Evolutionary conservation across 2,113 vertebrate species (phyloP).

Genomic region (Naja naja): DNA sequence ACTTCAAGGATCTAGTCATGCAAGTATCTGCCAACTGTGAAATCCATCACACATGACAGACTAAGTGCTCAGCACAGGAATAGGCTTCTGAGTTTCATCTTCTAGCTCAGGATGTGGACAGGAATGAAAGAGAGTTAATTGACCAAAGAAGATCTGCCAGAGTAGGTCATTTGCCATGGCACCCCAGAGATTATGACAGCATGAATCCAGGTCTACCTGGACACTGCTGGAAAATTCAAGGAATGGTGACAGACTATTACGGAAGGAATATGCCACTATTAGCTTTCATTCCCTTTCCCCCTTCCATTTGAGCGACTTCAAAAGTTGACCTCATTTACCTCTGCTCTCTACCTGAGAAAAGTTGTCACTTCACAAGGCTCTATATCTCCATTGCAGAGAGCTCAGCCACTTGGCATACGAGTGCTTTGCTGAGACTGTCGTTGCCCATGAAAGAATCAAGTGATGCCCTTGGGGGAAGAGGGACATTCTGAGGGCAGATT

Average conservation of each 20-base stretch:
- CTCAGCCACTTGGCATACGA: neutral
- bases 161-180: neutral
- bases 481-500: neutral
- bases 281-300: neutral
- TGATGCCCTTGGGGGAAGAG: neutral
- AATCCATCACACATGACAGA: neutral
- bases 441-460: neutral
- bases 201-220: neutral
- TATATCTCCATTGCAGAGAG: neutral
- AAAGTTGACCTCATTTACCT: neutral
- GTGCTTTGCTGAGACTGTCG: neutral
- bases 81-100: neutral
- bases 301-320: neutral
- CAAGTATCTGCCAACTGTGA: neutral
- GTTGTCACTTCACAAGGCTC: neutral
- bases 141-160: neutral
- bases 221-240: neutral
- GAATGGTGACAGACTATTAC: neutral
- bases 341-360: neutral
- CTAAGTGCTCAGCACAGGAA: neutral
- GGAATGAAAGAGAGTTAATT: neutral
- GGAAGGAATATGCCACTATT: neutral
- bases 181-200: neutral
- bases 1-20: neutral
- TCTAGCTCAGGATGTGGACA: neutral